phyloP scores from a whole-genome alignment of 2,888 invertebrate genomes.

The Dendrolimus houi region DNA sequence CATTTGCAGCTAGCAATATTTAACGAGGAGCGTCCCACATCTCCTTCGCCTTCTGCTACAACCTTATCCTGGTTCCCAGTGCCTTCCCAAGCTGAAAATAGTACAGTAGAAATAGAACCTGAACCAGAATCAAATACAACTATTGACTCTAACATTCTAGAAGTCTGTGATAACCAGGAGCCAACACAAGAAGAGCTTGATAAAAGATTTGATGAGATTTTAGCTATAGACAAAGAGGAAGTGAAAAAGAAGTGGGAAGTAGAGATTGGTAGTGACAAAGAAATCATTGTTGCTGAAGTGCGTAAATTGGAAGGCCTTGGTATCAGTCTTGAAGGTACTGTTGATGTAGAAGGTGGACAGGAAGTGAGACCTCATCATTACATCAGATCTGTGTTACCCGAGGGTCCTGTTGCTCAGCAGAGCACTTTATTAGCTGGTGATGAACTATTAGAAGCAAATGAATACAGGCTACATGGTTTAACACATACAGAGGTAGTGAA shows the following conservation, averaged over 20 bases:
- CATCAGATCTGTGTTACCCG: conserved; percentile 95
- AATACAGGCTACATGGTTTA: conserved; percentile 91
- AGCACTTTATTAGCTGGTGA: conserved; percentile 95
- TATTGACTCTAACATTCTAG: conserved; percentile 84
- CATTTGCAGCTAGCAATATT: conserved; percentile 92
- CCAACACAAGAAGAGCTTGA: conserved; percentile 68
- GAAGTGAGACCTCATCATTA: conserved; percentile 99
- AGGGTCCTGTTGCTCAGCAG: conserved; percentile 96
- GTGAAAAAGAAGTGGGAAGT: conserved; percentile 87
- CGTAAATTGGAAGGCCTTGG: conserved; percentile 96
- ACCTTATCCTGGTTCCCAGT: conserved; percentile 91
- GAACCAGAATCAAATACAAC: conserved; percentile 88
- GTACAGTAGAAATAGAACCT: conserved; percentile 81
- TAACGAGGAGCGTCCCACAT: conserved; percentile 72
- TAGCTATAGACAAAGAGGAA: conserved; percentile 74
- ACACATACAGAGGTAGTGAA: conserved; percentile 98
- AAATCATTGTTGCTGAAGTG: conserved; percentile 94
- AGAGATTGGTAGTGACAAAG: conserved; percentile 87
- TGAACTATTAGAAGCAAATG: conserved; percentile 97
- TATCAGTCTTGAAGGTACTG: conserved; percentile 98
- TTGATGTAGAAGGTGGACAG: conserved; percentile 97
- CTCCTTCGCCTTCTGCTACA: conserved; percentile 86
- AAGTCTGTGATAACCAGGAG: conserved; percentile 69
- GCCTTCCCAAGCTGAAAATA: conserved; percentile 79
- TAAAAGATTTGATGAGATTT: conserved; percentile 74